A percentile compares a stretch with the other conserved stretches of the same genome.
Evolutionary conservation across 2,797 vertebrate species (phyloP).

Genomic region (Chrosomus eos): DNA sequence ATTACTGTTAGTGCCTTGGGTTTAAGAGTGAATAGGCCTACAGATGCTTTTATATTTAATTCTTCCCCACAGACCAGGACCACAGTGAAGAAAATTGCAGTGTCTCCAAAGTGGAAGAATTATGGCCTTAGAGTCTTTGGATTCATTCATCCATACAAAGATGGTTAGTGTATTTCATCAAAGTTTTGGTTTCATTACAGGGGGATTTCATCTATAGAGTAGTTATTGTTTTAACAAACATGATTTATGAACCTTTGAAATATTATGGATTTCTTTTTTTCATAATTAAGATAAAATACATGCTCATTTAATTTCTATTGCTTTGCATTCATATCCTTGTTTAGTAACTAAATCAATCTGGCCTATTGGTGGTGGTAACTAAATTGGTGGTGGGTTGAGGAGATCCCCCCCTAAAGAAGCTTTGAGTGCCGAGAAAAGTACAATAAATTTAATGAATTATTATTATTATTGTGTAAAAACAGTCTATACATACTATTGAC

Average conservation of each 20-base stretch:
- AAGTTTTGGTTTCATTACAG: not conserved
- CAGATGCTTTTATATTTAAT: constrained; percentile 32
- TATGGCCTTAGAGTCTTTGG: constrained; percentile 86
- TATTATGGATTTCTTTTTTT: not conserved
- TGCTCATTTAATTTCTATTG: not conserved
- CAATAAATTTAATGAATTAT: no score
- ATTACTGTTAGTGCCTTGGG: constrained; percentile 24
- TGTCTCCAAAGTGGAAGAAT: constrained; percentile 90
- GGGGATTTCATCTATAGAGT: not conserved
- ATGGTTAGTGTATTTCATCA: constrained; percentile 74
- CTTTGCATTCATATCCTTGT: not conserved
- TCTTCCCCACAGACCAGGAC: constrained; percentile 78
- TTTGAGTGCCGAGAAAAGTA: no score
- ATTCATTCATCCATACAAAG: constrained; percentile 87
- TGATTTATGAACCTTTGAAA: not conserved
- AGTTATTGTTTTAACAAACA: not conserved
- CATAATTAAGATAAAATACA: not conserved
- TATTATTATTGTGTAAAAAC: no score
- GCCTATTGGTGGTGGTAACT: no score
- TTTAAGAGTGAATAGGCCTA: constrained; percentile 22
- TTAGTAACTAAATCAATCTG: not conserved
- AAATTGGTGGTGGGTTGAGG: no score
- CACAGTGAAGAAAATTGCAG: constrained; percentile 84
- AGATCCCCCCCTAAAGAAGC: no score
- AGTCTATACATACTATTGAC: no score